These are phyloP conservation scores for Phrynosoma platyrhinos DNA, from an alignment of 2,113 vertebrate genomes.

Conservation along the genomic window DNA sequence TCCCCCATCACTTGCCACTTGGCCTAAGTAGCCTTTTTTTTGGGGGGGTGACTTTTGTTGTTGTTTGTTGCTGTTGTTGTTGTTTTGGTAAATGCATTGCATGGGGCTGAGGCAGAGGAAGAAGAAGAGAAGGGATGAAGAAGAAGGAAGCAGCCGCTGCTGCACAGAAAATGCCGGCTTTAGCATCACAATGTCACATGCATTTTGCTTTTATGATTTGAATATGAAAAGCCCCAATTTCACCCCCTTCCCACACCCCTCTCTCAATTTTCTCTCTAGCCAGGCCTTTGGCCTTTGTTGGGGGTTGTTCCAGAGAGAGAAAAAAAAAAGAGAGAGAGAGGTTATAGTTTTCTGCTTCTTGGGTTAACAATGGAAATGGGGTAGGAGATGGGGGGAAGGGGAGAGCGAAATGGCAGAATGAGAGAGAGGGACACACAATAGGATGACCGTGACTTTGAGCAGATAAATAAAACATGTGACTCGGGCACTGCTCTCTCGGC, in stretches of 20 bases:
- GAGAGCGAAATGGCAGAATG: conserved; percentile 61
- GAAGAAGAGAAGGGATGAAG: background rate
- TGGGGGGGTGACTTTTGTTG: no score
- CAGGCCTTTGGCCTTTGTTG: conserved; percentile 43
- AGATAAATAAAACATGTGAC: conserved; percentile 86
- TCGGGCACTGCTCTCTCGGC: conserved; percentile 61
- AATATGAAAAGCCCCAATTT: conserved; percentile 26
- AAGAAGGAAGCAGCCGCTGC: background rate
- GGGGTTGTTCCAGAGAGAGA: conserved; percentile 28
- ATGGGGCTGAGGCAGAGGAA: no score
- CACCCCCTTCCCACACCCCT: background rate
- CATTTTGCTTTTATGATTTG: conserved; percentile 45
- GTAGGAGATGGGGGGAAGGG: conserved; percentile 51
- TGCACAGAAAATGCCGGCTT: conserved; percentile 22
- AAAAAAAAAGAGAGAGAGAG: conserved; percentile 17
- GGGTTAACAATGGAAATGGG: conserved; percentile 73
- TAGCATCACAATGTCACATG: conserved; percentile 40
- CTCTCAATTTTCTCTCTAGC: conserved; percentile 34
- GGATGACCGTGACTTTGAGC: conserved; percentile 80
- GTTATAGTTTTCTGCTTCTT: conserved; percentile 62
- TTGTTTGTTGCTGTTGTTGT: no score
- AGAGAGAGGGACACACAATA: conserved; percentile 77
- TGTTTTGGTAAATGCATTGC: no score
- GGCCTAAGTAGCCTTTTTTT: conserved; percentile 36
- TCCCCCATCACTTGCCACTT: background rate